A percentile compares a stretch with the other conserved stretches of the same genome.
Evolutionary conservation across 2,797 vertebrate genomes (phyloP).

Genomic region (Distichodus sexfasciatus): DNA sequence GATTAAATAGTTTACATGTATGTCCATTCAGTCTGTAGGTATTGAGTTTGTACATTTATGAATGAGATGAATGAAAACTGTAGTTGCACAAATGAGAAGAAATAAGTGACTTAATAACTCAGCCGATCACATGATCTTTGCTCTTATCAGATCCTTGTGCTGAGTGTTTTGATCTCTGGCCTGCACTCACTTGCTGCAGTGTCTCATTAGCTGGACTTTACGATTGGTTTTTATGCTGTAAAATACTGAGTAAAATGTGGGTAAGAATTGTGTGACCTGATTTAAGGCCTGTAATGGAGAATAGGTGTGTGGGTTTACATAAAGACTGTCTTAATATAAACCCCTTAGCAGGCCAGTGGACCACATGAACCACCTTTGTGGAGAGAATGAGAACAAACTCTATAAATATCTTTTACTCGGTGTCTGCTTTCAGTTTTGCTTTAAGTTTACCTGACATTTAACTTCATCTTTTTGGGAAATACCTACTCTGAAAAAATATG

Average conservation of each 20-base stretch:
- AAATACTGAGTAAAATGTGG: background rate
- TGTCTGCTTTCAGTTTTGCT: slow-evolving; percentile 5
- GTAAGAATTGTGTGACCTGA: background rate
- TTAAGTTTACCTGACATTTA: slow-evolving; percentile 6
- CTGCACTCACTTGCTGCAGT: background rate
- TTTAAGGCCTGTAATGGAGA: background rate
- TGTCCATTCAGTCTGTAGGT: too few species aligned
- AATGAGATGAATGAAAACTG: too few species aligned
- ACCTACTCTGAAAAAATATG: background rate
- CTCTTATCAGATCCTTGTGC: background rate
- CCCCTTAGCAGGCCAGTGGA: background rate
- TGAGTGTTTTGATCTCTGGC: background rate
- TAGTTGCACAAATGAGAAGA: too few species aligned
- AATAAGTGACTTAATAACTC: background rate
- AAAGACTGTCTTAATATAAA: background rate
- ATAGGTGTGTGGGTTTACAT: background rate
- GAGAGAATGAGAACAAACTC: background rate
- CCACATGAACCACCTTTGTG: background rate
- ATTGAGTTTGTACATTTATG: too few species aligned
- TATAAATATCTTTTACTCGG: background rate
- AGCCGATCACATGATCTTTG: background rate
- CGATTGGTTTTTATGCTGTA: background rate
- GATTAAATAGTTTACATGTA: too few species aligned
- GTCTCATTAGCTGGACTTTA: background rate
- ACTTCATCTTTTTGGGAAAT: background rate